Evolutionary conservation across 2,888 invertebrate species (phyloP).

Genomic region (Tetanocera ferruginea): DNA sequence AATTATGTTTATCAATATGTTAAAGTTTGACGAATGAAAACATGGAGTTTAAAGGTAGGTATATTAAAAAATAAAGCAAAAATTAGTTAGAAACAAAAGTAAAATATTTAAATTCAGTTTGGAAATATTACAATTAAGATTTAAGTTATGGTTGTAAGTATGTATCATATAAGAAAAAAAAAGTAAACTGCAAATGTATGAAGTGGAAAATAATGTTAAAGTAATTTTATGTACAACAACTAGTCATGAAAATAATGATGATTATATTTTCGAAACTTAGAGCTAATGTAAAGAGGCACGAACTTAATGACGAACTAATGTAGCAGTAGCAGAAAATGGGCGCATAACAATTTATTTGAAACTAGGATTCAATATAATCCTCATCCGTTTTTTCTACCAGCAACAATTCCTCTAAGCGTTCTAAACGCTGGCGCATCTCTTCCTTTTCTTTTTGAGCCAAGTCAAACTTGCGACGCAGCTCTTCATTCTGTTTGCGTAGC

Average conservation of each 20-base stretch:
- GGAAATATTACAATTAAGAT: not conserved
- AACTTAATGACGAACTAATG: constrained; percentile 34
- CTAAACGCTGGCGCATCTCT: constrained; percentile 60
- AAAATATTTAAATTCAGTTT: constrained; percentile 17
- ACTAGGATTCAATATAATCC: constrained; percentile 47
- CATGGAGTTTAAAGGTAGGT: not conserved
- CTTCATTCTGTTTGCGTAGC: constrained; percentile 64
- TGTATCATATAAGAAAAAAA: not conserved
- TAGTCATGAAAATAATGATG: constrained; percentile 21
- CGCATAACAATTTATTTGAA: not conserved
- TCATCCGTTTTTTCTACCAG: constrained; percentile 52
- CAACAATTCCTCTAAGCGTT: constrained; percentile 63
- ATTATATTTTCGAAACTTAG: constrained; percentile 23
- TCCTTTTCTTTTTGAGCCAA: constrained; percentile 64
- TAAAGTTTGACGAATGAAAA: not conserved
- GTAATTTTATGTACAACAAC: constrained; percentile 18
- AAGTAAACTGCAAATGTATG: not conserved
- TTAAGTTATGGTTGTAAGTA: not conserved
- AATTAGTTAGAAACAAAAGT: not conserved
- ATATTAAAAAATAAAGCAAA: not conserved
- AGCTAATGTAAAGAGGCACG: constrained; percentile 33
- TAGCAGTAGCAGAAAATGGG: not conserved
- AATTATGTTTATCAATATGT: not conserved
- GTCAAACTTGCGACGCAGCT: constrained; percentile 63
- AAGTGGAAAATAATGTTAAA: not conserved